Percentiles rank a stretch among this genome's conserved stretches.
These are phyloP conservation scores for Steinernema feltiae DNA, from an alignment of 1,140 invertebrate genomes.

Conservation along the genomic window DNA sequence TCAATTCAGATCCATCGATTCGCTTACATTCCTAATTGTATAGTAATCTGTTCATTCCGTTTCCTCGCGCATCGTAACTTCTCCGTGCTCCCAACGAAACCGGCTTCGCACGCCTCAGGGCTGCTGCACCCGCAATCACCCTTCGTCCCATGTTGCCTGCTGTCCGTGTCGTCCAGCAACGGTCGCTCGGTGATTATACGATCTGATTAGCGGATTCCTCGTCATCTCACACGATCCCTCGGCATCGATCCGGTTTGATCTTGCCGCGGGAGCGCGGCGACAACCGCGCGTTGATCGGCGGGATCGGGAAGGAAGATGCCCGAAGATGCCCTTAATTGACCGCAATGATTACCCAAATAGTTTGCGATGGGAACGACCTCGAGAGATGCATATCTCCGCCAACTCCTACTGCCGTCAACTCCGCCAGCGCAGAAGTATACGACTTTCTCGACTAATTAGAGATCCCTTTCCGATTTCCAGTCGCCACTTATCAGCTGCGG, in stretches of 20 bases:
- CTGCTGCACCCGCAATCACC: neutral
- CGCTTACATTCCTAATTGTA: too few relatives aligned
- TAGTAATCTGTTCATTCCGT: conserved; percentile 4
- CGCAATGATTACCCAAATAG: conserved; percentile 1
- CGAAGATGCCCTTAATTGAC: conserved; percentile 10
- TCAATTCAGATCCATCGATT: too few relatives aligned
- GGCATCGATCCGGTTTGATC: neutral
- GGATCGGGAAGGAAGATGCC: neutral
- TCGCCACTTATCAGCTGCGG: too few relatives aligned
- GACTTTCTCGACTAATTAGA: conserved; percentile 6
- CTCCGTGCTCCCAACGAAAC: neutral
- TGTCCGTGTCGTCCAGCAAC: too few relatives aligned
- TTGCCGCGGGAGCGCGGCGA: neutral
- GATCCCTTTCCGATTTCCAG: neutral
- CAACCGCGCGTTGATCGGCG: neutral
- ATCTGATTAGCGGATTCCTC: neutral
- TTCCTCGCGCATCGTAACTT: conserved; percentile 7
- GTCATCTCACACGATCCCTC: neutral
- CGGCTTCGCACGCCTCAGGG: neutral
- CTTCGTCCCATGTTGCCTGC: too few relatives aligned
- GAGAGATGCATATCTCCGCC: conserved; percentile 9
- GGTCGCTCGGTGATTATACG: neutral
- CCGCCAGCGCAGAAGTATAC: neutral
- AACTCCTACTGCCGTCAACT: neutral
- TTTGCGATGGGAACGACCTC: conserved; percentile 10